Base-by-base conservation (phyloP, 2,113 vertebrate genomes). In the Pandion haliaetus region DNA sequence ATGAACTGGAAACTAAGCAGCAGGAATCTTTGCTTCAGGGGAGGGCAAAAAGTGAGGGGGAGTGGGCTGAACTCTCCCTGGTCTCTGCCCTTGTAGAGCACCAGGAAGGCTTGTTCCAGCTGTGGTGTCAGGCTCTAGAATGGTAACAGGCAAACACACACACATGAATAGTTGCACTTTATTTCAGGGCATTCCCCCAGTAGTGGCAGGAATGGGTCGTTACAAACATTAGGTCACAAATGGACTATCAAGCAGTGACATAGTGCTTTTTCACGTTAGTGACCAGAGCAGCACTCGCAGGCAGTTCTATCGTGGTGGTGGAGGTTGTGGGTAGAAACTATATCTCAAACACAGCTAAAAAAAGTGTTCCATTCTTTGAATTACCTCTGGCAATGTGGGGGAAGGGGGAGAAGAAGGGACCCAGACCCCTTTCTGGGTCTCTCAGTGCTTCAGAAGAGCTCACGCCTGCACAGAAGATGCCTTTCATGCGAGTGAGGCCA, bases 101-200 rank as follows among this genome's bases (percentile, higher is more conserved):
- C 62, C 18, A 25, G 79, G 71, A 42, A 42, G 44, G 82, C 28
- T 57, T 12, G 12, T 8, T 29, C 36, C 31, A 32, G 31, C 38
- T 21, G 38, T 5, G 16, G 16, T 3, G 4, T 45, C 40, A 38
- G 36, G 78, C 54, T 94, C 29, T 4, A 20, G 71, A 20, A 14
- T 2, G 8, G 47, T 1, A 78, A 50, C 38, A 21, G 62, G 26
- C 54, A 34, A 90, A 95, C 82, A 83, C 54, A 19, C 26, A 95
- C 82, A 42, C 54, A 54, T 76, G 93, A 95, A 74, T 91, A 92
- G 77, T 49, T 97, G 94, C 94, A 92, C 96, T 98, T 98, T 98
- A 98, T 98, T 98, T 95, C 87, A 94, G 92, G 97, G 85, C 94
- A 65, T 91, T 88, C 76, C 89, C 80, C 96, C 89, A 5, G 59